These are phyloP conservation scores for Notiomystis cincta DNA, from an alignment of 2,113 vertebrate species.

Conservation along the genomic window DNA sequence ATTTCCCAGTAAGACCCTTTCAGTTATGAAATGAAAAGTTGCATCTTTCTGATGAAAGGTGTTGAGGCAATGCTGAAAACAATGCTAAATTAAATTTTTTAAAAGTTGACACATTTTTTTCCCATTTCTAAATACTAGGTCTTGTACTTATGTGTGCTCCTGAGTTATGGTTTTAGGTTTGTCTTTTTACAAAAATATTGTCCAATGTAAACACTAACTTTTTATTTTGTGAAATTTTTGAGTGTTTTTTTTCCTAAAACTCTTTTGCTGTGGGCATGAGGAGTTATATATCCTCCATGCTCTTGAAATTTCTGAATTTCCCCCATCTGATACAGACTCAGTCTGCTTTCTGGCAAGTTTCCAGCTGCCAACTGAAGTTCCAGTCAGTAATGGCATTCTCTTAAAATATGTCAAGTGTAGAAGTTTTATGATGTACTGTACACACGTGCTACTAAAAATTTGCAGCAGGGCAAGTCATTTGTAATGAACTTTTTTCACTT, in stretches of 20 bases:
- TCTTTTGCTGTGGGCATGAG: neutral
- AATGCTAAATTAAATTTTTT: neutral
- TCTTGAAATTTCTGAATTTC: neutral
- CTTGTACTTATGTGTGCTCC: neutral
- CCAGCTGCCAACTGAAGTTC: constrained; percentile 16
- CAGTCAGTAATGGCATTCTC: neutral
- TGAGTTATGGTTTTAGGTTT: neutral
- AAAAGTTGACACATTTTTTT: neutral
- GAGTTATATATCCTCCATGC: neutral
- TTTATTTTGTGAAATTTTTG: neutral
- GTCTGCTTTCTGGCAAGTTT: neutral
- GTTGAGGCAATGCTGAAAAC: neutral
- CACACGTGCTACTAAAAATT: constrained; percentile 33
- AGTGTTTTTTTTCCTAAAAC: neutral
- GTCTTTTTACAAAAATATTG: neutral
- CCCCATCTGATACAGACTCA: neutral
- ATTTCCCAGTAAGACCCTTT: neutral
- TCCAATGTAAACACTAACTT: neutral
- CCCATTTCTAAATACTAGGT: neutral
- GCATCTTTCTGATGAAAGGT: neutral
- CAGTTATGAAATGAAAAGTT: neutral
- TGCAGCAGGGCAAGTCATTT: constrained; percentile 16
- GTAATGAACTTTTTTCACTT: constrained; percentile 33
- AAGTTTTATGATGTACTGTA: constrained; percentile 39
- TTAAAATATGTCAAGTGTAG: neutral